These are phyloP conservation scores for Brachionichthys hirsutus DNA, from an alignment of 2,113 vertebrate species.

Conservation along the genomic window DNA sequence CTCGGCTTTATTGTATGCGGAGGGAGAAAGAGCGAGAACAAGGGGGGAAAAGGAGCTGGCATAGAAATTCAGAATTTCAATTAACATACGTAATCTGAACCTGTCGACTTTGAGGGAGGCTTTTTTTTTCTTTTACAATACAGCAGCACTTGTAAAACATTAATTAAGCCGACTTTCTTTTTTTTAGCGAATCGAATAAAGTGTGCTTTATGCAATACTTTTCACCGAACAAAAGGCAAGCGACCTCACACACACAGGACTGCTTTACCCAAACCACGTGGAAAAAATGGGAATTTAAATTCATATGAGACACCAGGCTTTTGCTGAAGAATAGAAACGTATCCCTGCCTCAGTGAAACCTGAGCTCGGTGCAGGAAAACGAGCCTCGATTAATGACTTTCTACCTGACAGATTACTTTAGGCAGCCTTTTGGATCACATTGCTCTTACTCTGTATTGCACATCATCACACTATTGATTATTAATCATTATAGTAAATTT, in stretches of 20 bases:
- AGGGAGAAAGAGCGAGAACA: slow-evolving; percentile 51
- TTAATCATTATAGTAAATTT: slow-evolving; percentile 78
- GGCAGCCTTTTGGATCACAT: slow-evolving; percentile 78
- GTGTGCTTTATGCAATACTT: slow-evolving; percentile 71
- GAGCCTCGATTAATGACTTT: slow-evolving; percentile 79
- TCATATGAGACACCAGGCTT: slow-evolving; percentile 65
- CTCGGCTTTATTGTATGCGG: slow-evolving; percentile 70
- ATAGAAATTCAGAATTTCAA: slow-evolving; percentile 83
- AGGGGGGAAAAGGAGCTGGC: slow-evolving; percentile 58
- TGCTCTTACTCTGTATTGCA: slow-evolving; percentile 80
- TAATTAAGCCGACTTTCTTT: slow-evolving; percentile 77
- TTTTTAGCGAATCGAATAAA: slow-evolving; percentile 52
- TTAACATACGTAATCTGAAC: slow-evolving; percentile 80
- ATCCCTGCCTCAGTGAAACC: slow-evolving; percentile 72
- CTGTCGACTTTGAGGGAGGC: slow-evolving; percentile 77
- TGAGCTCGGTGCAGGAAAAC: slow-evolving; percentile 71
- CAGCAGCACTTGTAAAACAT: slow-evolving; percentile 81
- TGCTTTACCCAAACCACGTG: slow-evolving; percentile 65
- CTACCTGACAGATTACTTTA: slow-evolving; percentile 83
- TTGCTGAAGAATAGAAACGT: slow-evolving; percentile 78
- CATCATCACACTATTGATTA: slow-evolving; percentile 80
- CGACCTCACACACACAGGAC: slow-evolving; percentile 63
- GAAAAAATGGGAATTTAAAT: slow-evolving; percentile 57
- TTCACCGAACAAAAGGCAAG: slow-evolving; percentile 68
- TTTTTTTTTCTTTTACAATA: slow-evolving; percentile 74